These are phyloP conservation scores for Scaptomyza flava DNA, from an alignment of 2,888 invertebrate species.

Conservation along the genomic window DNA sequence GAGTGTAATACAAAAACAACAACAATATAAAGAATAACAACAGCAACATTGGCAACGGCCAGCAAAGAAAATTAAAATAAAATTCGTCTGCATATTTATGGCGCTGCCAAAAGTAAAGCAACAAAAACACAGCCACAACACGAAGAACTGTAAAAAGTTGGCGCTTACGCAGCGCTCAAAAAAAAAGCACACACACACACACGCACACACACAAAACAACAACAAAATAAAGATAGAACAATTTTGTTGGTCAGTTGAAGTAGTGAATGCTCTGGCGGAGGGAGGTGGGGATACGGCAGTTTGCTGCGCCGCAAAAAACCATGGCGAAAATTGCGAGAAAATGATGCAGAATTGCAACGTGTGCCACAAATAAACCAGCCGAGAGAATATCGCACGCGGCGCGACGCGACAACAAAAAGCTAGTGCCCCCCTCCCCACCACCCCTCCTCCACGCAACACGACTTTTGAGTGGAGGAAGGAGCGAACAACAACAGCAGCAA, in stretches of 20 bases:
- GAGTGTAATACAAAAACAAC: conserved; percentile 43
- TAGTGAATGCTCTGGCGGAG: too few relatives aligned
- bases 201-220: neutral
- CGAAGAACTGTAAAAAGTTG: conserved; percentile 46
- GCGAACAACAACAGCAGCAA: neutral
- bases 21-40: conserved; percentile 22
- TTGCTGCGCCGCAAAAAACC: conserved; percentile 4
- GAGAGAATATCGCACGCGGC: conserved; percentile 39
- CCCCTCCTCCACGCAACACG: neutral
- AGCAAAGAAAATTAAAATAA: conserved; percentile 66
- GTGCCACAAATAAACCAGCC: conserved; percentile 59
- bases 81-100: conserved; percentile 69
- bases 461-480: conserved; percentile 46
- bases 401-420: conserved; percentile 45
- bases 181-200: neutral
- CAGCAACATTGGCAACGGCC: conserved; percentile 32
- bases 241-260: conserved; percentile 41
- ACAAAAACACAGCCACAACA: conserved; percentile 12
- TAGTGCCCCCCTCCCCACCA: conserved; percentile 16
- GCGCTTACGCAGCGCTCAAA: conserved; percentile 45
- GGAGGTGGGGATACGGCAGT: neutral
- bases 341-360: conserved; percentile 67
- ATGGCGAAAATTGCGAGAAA: conserved; percentile 64
- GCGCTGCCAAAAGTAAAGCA: conserved; percentile 17
- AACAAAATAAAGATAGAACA: conserved; percentile 6